These are phyloP conservation scores for Calliphora vomitoria DNA, from an alignment of 2,888 invertebrate genomes.

Conservation along the genomic window DNA sequence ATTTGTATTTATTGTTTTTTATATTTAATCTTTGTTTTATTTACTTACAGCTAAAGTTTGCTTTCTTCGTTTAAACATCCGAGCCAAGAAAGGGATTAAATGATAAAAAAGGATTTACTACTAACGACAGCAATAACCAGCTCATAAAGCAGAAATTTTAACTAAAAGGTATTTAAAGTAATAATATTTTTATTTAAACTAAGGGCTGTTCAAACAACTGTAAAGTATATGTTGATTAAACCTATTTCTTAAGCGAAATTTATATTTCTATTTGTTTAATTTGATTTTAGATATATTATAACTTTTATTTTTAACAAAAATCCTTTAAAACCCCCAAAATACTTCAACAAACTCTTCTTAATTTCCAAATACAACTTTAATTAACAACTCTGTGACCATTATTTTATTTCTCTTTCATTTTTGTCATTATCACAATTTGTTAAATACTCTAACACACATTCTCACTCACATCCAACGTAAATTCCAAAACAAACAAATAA, in stretches of 20 bases:
- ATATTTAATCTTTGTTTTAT: neutral
- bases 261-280: no score
- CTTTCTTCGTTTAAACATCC: neutral
- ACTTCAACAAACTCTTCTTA: no score
- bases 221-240: no score
- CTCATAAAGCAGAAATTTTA: neutral
- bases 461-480: neutral
- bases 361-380: no score
- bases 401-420: neutral
- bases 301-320: no score
- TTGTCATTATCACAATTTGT: neutral
- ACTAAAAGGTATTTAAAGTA: slow-evolving; percentile 40
- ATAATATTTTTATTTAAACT: no score
- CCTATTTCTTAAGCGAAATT: no score
- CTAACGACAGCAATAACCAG: neutral
- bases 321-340: no score
- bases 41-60: slow-evolving; percentile 33
- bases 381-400: no score
- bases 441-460: neutral
- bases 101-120: slow-evolving; percentile 40
- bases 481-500: neutral
- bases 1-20: neutral
- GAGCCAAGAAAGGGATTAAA: slow-evolving; percentile 50
- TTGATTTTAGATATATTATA: no score
- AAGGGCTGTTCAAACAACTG: no score